Conservation (phyloP, 2,113 vertebrate species). For the Colistium nudipinnis region DNA sequence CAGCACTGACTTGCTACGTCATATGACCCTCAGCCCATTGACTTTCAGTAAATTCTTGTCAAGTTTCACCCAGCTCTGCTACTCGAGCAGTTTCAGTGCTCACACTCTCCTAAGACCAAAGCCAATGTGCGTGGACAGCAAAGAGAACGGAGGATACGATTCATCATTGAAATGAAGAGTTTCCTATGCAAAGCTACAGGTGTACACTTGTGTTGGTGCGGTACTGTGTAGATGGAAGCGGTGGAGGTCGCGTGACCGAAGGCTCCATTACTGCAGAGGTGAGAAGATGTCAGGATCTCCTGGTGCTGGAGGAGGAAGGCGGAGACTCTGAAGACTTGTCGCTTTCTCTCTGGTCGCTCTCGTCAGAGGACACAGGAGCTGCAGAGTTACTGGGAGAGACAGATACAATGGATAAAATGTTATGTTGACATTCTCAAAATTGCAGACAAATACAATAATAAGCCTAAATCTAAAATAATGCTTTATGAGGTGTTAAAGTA, state of each 20-base stretch:
- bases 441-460: background rate
- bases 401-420: background rate
- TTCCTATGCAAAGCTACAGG: conserved; percentile 43
- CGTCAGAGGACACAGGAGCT: conserved; percentile 59
- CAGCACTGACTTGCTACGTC: background rate
- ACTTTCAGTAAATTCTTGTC: conserved; percentile 13
- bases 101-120: conserved; percentile 6
- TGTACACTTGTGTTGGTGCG: conserved; percentile 23
- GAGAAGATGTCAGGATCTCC: conserved; percentile 66
- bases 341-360: conserved; percentile 69
- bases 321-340: conserved; percentile 68
- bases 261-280: background rate
- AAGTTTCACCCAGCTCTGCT: background rate
- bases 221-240: conserved; percentile 29
- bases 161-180: background rate
- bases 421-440: background rate
- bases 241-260: conserved; percentile 32
- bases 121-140: background rate
- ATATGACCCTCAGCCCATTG: background rate
- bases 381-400: conserved; percentile 55
- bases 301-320: conserved; percentile 44
- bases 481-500: too few relatives aligned
- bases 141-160: background rate
- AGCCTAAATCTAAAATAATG: too few relatives aligned
- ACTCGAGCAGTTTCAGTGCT: conserved; percentile 3